Evolutionary conservation across 92 coral and sea anemone genomes (phyloP), one percentile per base, ranked within the genome.

Genomic region (Plumapathes pennacea): DNA sequence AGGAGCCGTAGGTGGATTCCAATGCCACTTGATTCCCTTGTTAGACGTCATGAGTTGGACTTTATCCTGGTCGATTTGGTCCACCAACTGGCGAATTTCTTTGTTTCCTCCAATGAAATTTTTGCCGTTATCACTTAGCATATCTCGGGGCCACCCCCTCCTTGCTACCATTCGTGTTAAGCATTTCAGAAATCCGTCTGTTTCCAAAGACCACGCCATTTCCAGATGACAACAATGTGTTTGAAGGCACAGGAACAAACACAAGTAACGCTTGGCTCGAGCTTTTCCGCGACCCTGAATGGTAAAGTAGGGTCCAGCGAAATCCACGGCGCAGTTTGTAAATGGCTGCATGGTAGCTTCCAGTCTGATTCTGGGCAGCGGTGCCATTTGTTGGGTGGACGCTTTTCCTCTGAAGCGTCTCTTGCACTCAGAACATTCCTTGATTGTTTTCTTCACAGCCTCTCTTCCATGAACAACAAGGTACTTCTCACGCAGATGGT

Each of bases 111-210:
- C 74, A 31, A 54, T 46, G 25, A 66, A 76, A 42, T 76, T 66
- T 20, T 80, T 54, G 14, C 83, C 75, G 29, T 82, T 82, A 48
- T 76, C 71, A 37, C 88, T 81, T 7, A 74, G 54, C 83, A 81
- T 81, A 32, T 23, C 4, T 24, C 24, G 30, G 13, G 87, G 82
- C 76, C 87, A 73, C 39, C 87, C 88, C 34, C 71, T 39, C 5
- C 71, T 20, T 2, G 81, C 76, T 12, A 59, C 61, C 62, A 80
- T 63, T 20, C 75, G 41, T 33, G 68, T 48, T 19, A 79, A 64
- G 3, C 74, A 80, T 24, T 64, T 55, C 4, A 72, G 45, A 49
- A 79, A 79, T 26, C 24, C 37, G 43, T 47, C 76, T 10, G 75
- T 54, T 32, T 65, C 74, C 38, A 64, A 26, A 1, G 75, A 75